Evolutionary conservation across 2,888 invertebrate species (phyloP), one percentile per base, ranked within the genome.

Genomic region (Shargacucullia verbasci): DNA sequence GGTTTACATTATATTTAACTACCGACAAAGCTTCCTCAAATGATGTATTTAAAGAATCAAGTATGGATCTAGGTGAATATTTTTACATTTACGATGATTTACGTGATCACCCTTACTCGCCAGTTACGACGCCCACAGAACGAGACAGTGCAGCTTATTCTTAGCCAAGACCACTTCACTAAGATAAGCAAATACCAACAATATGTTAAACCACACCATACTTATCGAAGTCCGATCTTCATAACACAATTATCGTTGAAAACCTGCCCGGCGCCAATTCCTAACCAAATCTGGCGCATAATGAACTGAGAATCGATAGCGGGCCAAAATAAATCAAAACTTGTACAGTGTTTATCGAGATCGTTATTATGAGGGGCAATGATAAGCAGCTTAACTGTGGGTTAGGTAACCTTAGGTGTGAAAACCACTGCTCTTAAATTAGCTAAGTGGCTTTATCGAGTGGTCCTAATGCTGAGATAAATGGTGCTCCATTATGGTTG

Each of bases 401-500:
- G 82, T 84, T 82, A 81, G 73, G 59, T 70, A 69, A 76, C 70
- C 69, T 75, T 77, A 83, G 80, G 82, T 84, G 86, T 85, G 82
- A 82, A 84, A 85, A 84, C 71, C 69, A 64, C 78, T 61, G 73
- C 76, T 81, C 79, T 80, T 85, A 84, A 85, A 86, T 86, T 81
- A 83, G 80, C 84, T 82, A 81, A 85, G 86, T 85, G 81, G 85
- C 84, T 85, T 81, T 87, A 88, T 86, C 84, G 80, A 79, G 64
- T 68, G 63, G 65, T 69, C 72, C 48, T 83, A 81, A 82, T 73
- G 74, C 77, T 66, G 67, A 63, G 80, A 83, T 81, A 82, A 86
- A 85, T 85, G 77, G 71, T 59, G 50, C 34, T 14, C 75, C 67
- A 78, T 81, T 83, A 78, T 64, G 59, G 55, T 63, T 63, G 59